phyloP scores from a whole-genome alignment of 1,140 invertebrate genomes.

The Anthonomus grandis region DNA sequence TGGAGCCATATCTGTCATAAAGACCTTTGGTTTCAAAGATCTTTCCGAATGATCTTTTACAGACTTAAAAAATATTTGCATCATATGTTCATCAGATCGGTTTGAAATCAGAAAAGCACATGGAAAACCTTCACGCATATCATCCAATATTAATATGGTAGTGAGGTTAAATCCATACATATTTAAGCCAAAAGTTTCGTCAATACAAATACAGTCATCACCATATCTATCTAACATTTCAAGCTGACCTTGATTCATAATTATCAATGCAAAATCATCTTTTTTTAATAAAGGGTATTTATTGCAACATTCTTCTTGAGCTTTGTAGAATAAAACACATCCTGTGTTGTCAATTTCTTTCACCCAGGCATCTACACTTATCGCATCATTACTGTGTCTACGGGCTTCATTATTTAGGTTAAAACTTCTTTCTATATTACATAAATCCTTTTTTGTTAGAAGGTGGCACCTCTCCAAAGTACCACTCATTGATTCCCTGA shows the following conservation, averaged over 20 bases:
- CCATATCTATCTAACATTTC: constrained; percentile 17
- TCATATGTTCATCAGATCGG: constrained; percentile 2
- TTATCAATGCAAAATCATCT: constrained; percentile 6
- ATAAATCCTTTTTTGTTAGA: constrained; percentile 14
- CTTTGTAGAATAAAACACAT: constrained; percentile 13
- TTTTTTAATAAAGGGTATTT: constrained; percentile 2
- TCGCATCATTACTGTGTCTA: constrained; percentile 4
- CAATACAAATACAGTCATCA: constrained; percentile 16
- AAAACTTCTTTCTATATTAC: constrained; percentile 10
- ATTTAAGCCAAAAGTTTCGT: constrained; percentile 21
- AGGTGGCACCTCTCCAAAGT: not conserved
- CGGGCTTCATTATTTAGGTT: not conserved
- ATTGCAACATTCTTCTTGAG: not conserved
- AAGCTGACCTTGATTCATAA: constrained; percentile 8
- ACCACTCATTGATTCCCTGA: not conserved
- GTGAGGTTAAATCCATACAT: constrained; percentile 11
- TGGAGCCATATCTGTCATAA: constrained; percentile 13
- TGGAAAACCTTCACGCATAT: constrained; percentile 13
- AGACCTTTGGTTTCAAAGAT: not conserved
- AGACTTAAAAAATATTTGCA: constrained; percentile 5
- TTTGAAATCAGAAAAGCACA: constrained; percentile 17
- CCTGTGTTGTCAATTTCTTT: constrained; percentile 1
- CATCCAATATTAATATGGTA: constrained; percentile 20
- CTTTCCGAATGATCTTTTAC: not conserved
- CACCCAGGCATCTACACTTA: constrained; percentile 15